Evolutionary conservation across 2,888 invertebrate genomes (phyloP).

Genomic region (Gisinianus flammeolus): DNA sequence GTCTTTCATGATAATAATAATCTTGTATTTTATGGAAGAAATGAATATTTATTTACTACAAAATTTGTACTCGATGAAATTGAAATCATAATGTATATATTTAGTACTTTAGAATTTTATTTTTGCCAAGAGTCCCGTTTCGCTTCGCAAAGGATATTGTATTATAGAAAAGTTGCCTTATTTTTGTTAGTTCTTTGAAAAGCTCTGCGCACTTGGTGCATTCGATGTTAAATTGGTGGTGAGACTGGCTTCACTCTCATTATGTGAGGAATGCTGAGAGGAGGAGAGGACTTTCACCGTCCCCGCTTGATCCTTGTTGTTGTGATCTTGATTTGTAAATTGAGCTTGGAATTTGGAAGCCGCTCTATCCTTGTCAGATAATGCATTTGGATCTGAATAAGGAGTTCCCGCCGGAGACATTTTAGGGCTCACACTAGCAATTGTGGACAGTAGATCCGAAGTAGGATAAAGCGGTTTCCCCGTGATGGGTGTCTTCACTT

Average conservation of each 20-base stretch:
- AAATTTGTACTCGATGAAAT: too few species aligned
- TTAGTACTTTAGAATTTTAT: too few species aligned
- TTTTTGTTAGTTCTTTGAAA: too few species aligned
- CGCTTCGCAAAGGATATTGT: too few species aligned
- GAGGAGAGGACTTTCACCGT: neutral
- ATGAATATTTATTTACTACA: too few species aligned
- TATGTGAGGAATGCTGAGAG: neutral
- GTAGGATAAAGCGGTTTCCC: neutral
- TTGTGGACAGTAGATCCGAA: neutral
- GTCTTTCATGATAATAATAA: too few species aligned
- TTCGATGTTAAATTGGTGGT: neutral
- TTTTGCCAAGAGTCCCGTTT: too few species aligned
- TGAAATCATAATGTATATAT: too few species aligned
- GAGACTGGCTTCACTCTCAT: constrained; percentile 1
- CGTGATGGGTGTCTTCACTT: neutral
- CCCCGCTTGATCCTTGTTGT: neutral
- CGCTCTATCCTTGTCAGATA: neutral
- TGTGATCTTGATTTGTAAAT: neutral
- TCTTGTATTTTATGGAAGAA: too few species aligned
- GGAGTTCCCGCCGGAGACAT: neutral
- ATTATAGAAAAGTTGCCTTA: too few species aligned
- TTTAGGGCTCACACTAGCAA: neutral
- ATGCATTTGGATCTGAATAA: neutral
- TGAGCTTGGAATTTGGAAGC: neutral
- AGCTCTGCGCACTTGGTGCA: neutral